Conservation (phyloP, 2,113 vertebrate genomes). For the Bujurquina vittata region DNA sequence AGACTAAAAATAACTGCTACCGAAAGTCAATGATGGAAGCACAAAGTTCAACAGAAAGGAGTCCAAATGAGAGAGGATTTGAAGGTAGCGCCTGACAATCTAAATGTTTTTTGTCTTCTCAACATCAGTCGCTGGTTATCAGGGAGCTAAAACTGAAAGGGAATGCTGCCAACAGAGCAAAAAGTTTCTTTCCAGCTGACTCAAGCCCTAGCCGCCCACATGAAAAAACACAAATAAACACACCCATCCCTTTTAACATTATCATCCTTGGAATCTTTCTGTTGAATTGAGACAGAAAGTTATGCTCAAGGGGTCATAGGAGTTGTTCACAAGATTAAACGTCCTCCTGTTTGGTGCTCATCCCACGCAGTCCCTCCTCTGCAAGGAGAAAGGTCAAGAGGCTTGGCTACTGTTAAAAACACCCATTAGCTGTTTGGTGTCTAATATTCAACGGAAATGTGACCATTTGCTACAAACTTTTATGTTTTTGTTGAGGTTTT, state of each 20-base stretch:
- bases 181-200: neutral
- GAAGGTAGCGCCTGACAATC: neutral
- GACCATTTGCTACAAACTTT: neutral
- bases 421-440: neutral
- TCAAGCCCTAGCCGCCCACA: neutral
- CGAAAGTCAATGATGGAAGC: slow-evolving; percentile 13
- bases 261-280: neutral
- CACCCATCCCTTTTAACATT: neutral
- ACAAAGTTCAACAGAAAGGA: neutral
- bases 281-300: slow-evolving; percentile 17
- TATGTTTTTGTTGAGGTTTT: neutral
- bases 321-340: neutral
- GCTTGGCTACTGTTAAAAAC: neutral
- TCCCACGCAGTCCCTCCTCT: neutral
- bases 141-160: neutral
- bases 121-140: neutral
- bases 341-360: neutral
- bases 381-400: neutral
- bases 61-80: neutral
- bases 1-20: slow-evolving; percentile 2
- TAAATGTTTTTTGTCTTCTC: neutral
- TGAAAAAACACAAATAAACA: neutral
- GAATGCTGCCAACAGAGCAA: neutral
- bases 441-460: neutral
- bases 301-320: neutral